phyloP scores from a whole-genome alignment of 1,140 invertebrate species.

The Teleogryllus occipitalis region DNA sequence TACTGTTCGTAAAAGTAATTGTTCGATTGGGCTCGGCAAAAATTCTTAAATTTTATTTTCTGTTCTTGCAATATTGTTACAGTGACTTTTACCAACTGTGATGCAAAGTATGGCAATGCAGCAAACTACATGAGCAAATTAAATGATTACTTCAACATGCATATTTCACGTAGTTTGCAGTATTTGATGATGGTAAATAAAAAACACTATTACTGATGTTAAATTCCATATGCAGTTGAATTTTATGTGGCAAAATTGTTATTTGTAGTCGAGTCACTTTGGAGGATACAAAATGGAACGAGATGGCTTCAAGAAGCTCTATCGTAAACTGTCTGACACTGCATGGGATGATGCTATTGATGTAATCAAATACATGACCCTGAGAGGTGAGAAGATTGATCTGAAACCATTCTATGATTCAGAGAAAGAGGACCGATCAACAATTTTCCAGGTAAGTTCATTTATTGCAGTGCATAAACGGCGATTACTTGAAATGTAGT shows the following conservation, averaged over 20 bases:
- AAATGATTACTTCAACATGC: slow-evolving; percentile 51
- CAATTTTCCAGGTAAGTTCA: background rate
- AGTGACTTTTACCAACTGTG: slow-evolving; percentile 42
- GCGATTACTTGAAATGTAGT: background rate
- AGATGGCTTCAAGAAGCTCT: slow-evolving; percentile 64
- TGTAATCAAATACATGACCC: slow-evolving; percentile 63
- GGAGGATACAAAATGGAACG: slow-evolving; percentile 67
- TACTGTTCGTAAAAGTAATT: too few species aligned
- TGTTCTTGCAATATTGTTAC: background rate
- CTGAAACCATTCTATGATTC: slow-evolving; percentile 33
- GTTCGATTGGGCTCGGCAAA: too few species aligned
- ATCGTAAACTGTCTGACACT: slow-evolving; percentile 61
- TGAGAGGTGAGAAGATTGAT: slow-evolving; percentile 53
- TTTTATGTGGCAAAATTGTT: background rate
- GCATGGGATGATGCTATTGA: slow-evolving; percentile 64
- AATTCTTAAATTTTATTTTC: background rate
- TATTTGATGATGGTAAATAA: slow-evolving; percentile 52
- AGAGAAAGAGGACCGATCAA: background rate
- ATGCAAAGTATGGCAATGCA: slow-evolving; percentile 57
- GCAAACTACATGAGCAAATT: slow-evolving; percentile 39
- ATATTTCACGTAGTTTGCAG: slow-evolving; percentile 60
- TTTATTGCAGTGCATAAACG: background rate
- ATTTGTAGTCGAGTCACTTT: slow-evolving; percentile 54
- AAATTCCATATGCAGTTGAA: background rate
- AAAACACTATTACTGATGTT: background rate